phyloP scores from a whole-genome alignment of 2,888 invertebrate genomes.

The Neocrepidodera transversa region DNA sequence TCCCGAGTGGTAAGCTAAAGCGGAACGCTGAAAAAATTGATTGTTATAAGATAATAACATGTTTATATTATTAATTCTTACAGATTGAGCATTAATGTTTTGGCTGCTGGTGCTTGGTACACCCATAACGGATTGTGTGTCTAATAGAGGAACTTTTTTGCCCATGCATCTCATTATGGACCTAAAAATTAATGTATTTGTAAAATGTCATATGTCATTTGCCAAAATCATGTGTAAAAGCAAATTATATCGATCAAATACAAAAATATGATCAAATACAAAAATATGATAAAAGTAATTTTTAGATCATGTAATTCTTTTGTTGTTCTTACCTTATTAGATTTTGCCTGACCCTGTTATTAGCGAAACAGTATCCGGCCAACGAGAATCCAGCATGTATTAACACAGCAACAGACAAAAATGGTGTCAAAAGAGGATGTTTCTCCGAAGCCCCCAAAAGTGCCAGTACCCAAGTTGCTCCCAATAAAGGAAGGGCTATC shows the following conservation, averaged over 20 bases:
- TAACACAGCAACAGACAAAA: slow-evolving; percentile 78
- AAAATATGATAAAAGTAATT: no score
- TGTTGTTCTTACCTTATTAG: slow-evolving; percentile 61
- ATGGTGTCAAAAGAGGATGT: slow-evolving; percentile 74
- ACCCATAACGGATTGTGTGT: slow-evolving; percentile 73
- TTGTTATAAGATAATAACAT: not conserved
- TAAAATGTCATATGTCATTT: not conserved
- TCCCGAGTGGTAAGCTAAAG: slow-evolving; percentile 79
- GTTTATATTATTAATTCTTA: slow-evolving; percentile 50
- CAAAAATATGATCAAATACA: no score
- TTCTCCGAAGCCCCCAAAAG: slow-evolving; percentile 79
- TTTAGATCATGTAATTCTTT: no score
- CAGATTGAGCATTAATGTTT: slow-evolving; percentile 71
- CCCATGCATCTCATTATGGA: slow-evolving; percentile 79
- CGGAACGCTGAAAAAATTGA: slow-evolving; percentile 68
- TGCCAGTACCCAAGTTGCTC: slow-evolving; percentile 86
- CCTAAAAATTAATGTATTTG: slow-evolving; percentile 54
- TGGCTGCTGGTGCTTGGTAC: slow-evolving; percentile 77
- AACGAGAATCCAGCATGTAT: slow-evolving; percentile 84
- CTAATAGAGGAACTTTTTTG: slow-evolving; percentile 79
- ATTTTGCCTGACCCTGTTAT: slow-evolving; percentile 82
- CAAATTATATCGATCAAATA: no score
- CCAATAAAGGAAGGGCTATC: slow-evolving; percentile 82
- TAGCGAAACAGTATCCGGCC: slow-evolving; percentile 87
- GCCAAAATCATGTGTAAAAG: not conserved